Conservation (phyloP, 2,888 invertebrate genomes). For the Nemurella pictetii region DNA sequence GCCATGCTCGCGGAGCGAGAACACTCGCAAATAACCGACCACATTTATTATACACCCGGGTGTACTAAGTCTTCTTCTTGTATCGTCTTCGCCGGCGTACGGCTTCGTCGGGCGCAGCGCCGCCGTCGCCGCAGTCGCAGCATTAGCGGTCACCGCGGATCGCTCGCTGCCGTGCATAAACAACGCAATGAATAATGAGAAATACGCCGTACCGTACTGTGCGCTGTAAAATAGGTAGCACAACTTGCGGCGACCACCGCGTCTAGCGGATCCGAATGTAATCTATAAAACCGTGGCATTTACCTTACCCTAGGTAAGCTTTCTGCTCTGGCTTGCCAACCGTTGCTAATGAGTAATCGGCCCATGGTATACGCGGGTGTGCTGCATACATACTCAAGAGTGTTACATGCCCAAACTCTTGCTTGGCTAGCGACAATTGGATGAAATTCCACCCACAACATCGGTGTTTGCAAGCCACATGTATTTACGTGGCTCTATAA, state of each 20-base stretch:
- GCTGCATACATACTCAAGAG: not conserved
- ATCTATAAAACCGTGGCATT: conserved; percentile 6
- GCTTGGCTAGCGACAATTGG: not conserved
- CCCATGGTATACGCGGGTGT: not conserved
- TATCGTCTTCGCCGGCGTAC: not conserved
- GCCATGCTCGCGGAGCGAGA: not conserved
- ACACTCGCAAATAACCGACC: conserved; percentile 25
- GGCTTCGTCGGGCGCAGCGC: not conserved
- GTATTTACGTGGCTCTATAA: not conserved
- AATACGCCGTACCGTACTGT: not conserved
- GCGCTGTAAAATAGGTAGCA: not conserved
- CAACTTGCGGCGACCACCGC: conserved; percentile 19
- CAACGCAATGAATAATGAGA: conserved; percentile 22
- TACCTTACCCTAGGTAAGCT: not conserved
- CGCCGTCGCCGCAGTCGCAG: not conserved
- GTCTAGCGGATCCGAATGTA: not conserved
- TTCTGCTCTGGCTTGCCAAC: not conserved
- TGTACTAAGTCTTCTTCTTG: conserved; percentile 12
- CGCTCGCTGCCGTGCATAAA: not conserved
- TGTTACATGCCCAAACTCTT: not conserved
- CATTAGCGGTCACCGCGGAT: not conserved
- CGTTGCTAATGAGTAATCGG: not conserved
- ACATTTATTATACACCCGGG: conserved; percentile 21
- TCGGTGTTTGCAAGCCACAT: not conserved
- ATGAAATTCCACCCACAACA: not conserved